Percentiles rank a stretch among this genome's conserved stretches.
These are phyloP conservation scores for Sericinus montela DNA, from an alignment of 2,888 invertebrate species.

Conservation along the genomic window DNA sequence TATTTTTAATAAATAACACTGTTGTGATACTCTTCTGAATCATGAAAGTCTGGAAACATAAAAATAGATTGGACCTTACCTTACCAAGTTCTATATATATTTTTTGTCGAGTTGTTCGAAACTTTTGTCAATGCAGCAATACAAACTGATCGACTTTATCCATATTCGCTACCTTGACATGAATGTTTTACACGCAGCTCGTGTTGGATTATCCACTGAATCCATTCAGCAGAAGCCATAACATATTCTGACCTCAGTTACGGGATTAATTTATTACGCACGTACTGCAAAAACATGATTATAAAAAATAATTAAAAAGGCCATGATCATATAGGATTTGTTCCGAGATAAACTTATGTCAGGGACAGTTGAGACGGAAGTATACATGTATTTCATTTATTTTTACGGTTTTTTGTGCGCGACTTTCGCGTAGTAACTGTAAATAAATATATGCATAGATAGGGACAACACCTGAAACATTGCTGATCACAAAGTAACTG, in stretches of 20 bases:
- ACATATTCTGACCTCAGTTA: background rate
- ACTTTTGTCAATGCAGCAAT: background rate
- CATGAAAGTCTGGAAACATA: no score
- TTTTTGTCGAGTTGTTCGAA: background rate
- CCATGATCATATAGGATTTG: background rate
- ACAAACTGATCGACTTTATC: background rate
- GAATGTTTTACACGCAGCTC: slow-evolving; percentile 7
- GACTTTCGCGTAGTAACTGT: no score
- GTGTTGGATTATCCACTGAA: slow-evolving; percentile 11
- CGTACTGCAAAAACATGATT: background rate
- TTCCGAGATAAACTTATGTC: background rate
- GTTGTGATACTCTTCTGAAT: no score
- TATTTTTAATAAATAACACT: no score
- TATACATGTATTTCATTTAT: no score
- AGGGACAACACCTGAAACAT: no score
- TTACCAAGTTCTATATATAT: no score
- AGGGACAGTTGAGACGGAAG: background rate
- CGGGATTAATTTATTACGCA: slow-evolving; percentile 9
- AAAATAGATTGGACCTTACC: no score
- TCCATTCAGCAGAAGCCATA: slow-evolving; percentile 13
- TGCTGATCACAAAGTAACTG: no score
- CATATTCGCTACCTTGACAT: slow-evolving; percentile 10
- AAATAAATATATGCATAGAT: no score
- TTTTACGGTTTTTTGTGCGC: no score
- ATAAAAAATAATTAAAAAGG: background rate